phyloP scores from a whole-genome alignment of 2,797 vertebrate species.

The Pangasius macronema region DNA sequence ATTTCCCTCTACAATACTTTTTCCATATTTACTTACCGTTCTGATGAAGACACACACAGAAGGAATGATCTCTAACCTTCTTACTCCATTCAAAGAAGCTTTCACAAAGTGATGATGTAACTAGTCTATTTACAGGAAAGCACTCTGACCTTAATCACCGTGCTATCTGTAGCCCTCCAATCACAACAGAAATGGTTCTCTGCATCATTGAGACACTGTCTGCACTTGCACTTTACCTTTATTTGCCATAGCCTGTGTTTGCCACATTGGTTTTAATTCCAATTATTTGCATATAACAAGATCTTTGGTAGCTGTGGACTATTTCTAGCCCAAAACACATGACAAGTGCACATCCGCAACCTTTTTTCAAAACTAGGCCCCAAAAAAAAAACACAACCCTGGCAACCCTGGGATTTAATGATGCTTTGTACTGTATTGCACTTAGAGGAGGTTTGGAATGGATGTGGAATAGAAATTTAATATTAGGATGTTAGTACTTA shows the following conservation, averaged over 20 bases:
- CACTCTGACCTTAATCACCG: neutral
- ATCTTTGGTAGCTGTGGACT: no score
- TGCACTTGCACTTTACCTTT: no score
- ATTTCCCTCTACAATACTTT: neutral
- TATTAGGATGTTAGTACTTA: no score
- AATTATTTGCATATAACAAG: no score
- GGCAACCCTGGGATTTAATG: no score
- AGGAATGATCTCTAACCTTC: neutral
- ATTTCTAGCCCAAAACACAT: neutral
- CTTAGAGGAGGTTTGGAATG: no score
- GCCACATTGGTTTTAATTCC: neutral
- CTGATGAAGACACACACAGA: neutral
- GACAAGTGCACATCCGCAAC: neutral
- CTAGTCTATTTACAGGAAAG: neutral
- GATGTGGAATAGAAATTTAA: no score
- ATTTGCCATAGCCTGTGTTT: neutral
- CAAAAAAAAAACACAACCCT: no score
- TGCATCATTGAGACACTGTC: neutral
- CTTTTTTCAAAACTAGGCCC: neutral
- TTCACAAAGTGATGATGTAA: neutral
- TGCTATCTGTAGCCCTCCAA: neutral
- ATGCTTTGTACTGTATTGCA: no score
- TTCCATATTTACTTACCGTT: neutral
- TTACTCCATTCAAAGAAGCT: neutral
- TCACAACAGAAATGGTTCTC: no score